Percentiles rank a stretch among this genome's conserved stretches.
phyloP scores from a whole-genome alignment of 92 coral and sea anemone genomes.

The Epizoanthus illoricatus region DNA sequence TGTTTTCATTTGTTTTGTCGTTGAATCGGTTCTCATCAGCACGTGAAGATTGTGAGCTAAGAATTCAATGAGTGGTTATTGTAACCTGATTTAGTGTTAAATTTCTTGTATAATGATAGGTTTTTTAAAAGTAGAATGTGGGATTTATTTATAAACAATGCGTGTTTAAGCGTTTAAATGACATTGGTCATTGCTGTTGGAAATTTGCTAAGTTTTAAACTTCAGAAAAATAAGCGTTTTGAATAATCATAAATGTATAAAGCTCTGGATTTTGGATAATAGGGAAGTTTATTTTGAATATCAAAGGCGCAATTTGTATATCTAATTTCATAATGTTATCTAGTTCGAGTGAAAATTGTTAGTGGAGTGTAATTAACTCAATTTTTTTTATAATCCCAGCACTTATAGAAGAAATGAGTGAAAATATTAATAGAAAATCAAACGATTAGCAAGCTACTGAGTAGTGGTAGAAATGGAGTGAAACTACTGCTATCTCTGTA shows the following conservation, averaged over 20 bases:
- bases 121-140: not conserved
- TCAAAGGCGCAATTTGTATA: slow-evolving; percentile 12
- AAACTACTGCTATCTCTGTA: too few species aligned
- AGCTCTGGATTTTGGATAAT: slow-evolving; percentile 1
- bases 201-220: not conserved
- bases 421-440: not conserved
- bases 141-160: slow-evolving; percentile 27
- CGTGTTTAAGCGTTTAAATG: not conserved
- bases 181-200: not conserved
- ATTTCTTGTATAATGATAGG: slow-evolving; percentile 7
- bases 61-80: slow-evolving; percentile 11
- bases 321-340: not conserved
- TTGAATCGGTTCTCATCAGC: not conserved
- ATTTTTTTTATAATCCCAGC: not conserved
- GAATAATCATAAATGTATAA: not conserved
- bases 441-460: not conserved
- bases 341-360: not conserved
- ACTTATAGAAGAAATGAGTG: not conserved
- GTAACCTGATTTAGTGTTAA: not conserved
- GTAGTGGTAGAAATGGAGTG: not conserved
- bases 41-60: not conserved
- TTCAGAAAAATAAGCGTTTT: slow-evolving; percentile 9
- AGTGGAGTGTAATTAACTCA: slow-evolving; percentile 1
- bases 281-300: slow-evolving; percentile 22
- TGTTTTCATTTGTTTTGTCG: not conserved